Evolutionary conservation across 1,140 invertebrate genomes (phyloP).

Genomic region (Platorchestia sp.): DNA sequence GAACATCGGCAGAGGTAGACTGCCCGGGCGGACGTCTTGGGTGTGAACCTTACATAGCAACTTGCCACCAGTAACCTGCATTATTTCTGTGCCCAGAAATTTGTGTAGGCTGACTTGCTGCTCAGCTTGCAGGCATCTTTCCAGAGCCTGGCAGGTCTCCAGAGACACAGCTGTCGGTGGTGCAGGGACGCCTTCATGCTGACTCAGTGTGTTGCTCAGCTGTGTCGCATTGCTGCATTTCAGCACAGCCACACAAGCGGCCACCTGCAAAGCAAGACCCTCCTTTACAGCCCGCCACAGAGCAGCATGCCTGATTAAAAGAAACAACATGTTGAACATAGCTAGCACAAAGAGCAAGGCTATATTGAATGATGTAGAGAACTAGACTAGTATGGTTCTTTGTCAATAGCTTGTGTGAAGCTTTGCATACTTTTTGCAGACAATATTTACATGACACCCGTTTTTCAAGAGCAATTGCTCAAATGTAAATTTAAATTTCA

Average conservation of each 20-base stretch:
- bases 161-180: background rate
- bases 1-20: background rate
- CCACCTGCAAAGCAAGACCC: background rate
- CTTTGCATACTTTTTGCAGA: no score
- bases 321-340: no score
- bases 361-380: no score
- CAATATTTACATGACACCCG: no score
- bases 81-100: background rate
- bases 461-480: background rate
- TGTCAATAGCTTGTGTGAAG: no score
- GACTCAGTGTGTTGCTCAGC: background rate
- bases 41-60: background rate
- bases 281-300: no score
- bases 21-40: background rate
- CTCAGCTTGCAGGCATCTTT: background rate
- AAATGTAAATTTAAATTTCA: no score
- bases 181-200: background rate
- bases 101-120: background rate
- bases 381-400: no score
- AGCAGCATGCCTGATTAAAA: no score
- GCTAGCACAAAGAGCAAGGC: no score
- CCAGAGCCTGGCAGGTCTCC: background rate
- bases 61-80: background rate
- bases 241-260: background rate
- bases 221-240: background rate